A percentile compares a stretch with the other conserved stretches of the same genome.
Evolutionary conservation across 2,888 invertebrate genomes (phyloP).

Genomic region (Drepana falcataria): DNA sequence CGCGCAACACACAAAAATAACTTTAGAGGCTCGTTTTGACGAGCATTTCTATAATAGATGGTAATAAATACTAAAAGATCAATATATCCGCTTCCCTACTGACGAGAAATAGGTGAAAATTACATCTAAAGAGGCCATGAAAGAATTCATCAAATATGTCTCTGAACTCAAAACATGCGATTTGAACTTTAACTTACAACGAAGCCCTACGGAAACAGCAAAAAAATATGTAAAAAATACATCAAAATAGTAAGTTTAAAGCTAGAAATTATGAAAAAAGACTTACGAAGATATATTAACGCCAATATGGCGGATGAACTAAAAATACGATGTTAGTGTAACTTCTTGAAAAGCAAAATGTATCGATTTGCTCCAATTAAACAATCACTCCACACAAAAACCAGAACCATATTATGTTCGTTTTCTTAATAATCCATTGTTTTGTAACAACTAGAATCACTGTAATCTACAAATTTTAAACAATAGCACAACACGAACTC

Average conservation of each 20-base stretch:
- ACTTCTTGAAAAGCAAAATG: constrained; percentile 66
- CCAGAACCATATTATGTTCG: constrained; percentile 55
- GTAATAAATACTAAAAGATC: constrained; percentile 14
- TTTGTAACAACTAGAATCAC: constrained; percentile 59
- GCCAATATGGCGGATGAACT: constrained; percentile 85
- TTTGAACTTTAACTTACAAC: constrained; percentile 47
- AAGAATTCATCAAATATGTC: constrained; percentile 50
- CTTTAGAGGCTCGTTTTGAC: background rate
- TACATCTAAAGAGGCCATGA: constrained; percentile 65
- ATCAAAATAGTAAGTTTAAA: constrained; percentile 54
- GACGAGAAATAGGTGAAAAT: constrained; percentile 53
- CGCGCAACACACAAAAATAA: background rate
- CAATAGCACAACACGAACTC: constrained; percentile 78
- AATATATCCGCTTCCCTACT: constrained; percentile 27
- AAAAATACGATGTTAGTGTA: constrained; percentile 77
- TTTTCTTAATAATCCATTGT: constrained; percentile 56
- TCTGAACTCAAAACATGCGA: constrained; percentile 52
- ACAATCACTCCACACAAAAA: constrained; percentile 64
- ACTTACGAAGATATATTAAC: constrained; percentile 80
- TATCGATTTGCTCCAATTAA: constrained; percentile 60
- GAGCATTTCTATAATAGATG: background rate
- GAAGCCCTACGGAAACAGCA: constrained; percentile 73
- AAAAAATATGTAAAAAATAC: constrained; percentile 56
- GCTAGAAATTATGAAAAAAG: constrained; percentile 71
- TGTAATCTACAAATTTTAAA: constrained; percentile 67